Percentiles rank a stretch among this genome's conserved stretches.
These are phyloP conservation scores for Erythrocercus mccallii DNA, from an alignment of 2,113 vertebrate species.

Conservation along the genomic window DNA sequence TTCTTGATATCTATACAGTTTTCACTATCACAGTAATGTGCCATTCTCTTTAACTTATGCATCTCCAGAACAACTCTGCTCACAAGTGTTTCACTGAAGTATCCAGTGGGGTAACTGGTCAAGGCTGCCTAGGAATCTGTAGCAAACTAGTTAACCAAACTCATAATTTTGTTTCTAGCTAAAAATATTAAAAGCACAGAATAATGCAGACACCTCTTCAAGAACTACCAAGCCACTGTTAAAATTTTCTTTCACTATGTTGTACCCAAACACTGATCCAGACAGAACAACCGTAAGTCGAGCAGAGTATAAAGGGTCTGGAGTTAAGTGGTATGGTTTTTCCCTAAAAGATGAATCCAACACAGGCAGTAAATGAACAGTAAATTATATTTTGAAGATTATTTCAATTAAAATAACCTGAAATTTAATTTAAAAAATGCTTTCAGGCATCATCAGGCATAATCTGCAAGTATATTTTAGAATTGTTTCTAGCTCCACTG, in stretches of 20 bases:
- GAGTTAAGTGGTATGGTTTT: not conserved
- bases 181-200: not conserved
- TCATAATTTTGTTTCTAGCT: not conserved
- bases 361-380: not conserved
- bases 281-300: not conserved
- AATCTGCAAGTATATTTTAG: not conserved
- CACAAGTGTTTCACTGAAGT: not conserved
- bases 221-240: not conserved
- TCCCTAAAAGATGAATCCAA: not conserved
- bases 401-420: slow-evolving; percentile 33
- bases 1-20: not conserved
- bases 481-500: not conserved
- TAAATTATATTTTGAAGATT: not conserved
- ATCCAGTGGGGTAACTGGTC: not conserved
- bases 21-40: not conserved
- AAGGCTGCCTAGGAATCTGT: not conserved
- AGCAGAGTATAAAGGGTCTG: not conserved
- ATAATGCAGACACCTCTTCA: not conserved
- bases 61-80: not conserved
- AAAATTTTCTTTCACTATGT: not conserved
- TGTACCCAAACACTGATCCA: not conserved
- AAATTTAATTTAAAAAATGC: slow-evolving; percentile 6
- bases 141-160: not conserved
- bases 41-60: not conserved
- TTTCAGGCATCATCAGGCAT: not conserved